These are phyloP conservation scores for Sakesphorus luctuosus DNA, from an alignment of 2,113 vertebrate species.

Conservation along the genomic window DNA sequence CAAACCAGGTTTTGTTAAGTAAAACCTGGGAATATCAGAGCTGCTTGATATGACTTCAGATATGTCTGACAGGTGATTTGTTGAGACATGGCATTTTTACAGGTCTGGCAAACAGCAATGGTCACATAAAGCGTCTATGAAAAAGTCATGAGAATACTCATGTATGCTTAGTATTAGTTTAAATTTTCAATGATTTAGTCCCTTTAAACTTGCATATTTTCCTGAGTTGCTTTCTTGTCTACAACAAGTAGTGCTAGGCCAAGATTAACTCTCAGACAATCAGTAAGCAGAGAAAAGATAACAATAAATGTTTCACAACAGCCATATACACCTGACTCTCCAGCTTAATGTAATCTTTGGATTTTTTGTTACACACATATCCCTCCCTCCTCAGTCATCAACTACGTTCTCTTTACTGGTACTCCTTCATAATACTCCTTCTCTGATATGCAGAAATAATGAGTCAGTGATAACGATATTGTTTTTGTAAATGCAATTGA, in stretches of 20 bases:
- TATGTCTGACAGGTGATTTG: neutral
- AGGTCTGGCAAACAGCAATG: neutral
- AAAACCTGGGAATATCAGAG: neutral
- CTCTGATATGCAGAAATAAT: neutral
- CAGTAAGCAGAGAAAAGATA: constrained; percentile 26
- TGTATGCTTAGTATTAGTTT: neutral
- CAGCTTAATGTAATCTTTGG: constrained; percentile 5
- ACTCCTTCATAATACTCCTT: neutral
- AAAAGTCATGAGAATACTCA: neutral
- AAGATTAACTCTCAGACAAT: neutral
- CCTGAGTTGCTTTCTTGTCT: neutral
- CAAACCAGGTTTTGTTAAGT: neutral
- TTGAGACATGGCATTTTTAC: neutral
- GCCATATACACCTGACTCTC: neutral
- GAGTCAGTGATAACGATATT: neutral
- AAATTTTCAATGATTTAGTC: neutral
- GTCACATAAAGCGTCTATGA: neutral
- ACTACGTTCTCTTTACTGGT: constrained; percentile 19
- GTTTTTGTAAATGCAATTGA: neutral
- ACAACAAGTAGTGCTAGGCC: neutral
- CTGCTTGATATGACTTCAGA: neutral
- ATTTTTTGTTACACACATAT: neutral
- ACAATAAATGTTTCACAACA: constrained; percentile 8
- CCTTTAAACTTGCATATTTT: neutral
- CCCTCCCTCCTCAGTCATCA: constrained; percentile 39